phyloP scores from a whole-genome alignment of 35 echinoderm and acorn worm species.

The Lytechinus pictus region DNA sequence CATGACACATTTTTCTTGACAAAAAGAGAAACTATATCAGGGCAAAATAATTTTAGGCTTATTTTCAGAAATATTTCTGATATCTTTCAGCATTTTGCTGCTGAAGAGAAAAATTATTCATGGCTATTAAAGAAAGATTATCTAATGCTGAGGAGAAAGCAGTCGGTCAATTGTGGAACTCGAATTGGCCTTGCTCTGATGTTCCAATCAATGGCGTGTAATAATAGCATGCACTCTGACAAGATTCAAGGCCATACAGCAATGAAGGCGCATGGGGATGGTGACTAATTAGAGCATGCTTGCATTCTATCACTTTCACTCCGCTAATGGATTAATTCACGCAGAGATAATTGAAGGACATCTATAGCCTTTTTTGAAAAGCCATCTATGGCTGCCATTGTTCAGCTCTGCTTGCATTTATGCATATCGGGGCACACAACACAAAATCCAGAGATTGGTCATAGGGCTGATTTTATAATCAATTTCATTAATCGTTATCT shows the following conservation, averaged over 20 bases:
- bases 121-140: too few relatives aligned
- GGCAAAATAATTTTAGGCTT: too few relatives aligned
- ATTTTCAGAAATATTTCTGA: too few relatives aligned
- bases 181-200: background rate
- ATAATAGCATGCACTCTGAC: background rate
- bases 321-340: slow-evolving; percentile 35
- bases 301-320: slow-evolving; percentile 1
- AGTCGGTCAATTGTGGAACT: background rate
- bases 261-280: background rate
- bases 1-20: too few relatives aligned
- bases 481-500: too few relatives aligned
- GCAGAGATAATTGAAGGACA: slow-evolving; percentile 29
- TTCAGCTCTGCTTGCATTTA: background rate
- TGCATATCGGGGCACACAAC: background rate
- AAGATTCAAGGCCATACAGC: background rate
- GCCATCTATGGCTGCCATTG: background rate
- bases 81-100: too few relatives aligned
- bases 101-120: too few relatives aligned
- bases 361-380: background rate
- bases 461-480: too few relatives aligned
- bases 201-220: background rate
- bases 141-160: background rate
- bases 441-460: too few relatives aligned
- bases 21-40: too few relatives aligned
- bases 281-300: slow-evolving; percentile 23